Base-by-base conservation (phyloP, 1,140 invertebrate genomes). In the Drosophila sp. region DNA sequence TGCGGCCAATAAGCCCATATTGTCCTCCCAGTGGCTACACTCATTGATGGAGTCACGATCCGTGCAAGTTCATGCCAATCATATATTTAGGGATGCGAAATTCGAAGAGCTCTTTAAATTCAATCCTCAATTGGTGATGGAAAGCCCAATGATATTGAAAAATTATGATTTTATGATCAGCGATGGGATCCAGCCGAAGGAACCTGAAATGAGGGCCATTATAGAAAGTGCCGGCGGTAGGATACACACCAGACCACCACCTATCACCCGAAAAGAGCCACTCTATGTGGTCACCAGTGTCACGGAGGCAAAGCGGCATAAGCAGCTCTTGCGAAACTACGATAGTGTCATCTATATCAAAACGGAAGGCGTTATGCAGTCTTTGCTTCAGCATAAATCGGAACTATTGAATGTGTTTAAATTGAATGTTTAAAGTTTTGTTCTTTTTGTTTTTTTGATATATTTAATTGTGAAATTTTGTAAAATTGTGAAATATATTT, bases 331-430 rank as follows among this genome's bases (percentile, higher is more conserved):
- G 3, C 58, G 54, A 0, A 71, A 66, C 32, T 47, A 69, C 27
- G 44, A 57, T 0, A 72, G 74, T 29, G 65, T 77, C 4, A 38
- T 58, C 4, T 83, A 64, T 6, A 80, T 87, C 11, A 77, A 65
- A 29, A 41, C 79, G 1, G 83, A 87, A 17, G 80, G 64, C n/a
- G 40, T 87, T 5, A 87, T 87, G 83, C 76, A 76, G 27, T 54
- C 84, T 1, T 56, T 87, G 0, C 69, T 89, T 0, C 84, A 71
- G 11, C 79, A 80, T 7, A 71, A 72, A 1, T 0, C 6, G 5
- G 65, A 57, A 3, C 30, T 70, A 0, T 7, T 86, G 2, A 17
- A 70, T 25, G 56, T 74, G 1, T 35, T 70, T 0, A 50, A 66
- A 5, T 3, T 77, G 3, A 6, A 63, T 63, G 35, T 17, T 72